phyloP scores from a whole-genome alignment of 2,797 vertebrate genomes.

The Dipus sagitta region DNA sequence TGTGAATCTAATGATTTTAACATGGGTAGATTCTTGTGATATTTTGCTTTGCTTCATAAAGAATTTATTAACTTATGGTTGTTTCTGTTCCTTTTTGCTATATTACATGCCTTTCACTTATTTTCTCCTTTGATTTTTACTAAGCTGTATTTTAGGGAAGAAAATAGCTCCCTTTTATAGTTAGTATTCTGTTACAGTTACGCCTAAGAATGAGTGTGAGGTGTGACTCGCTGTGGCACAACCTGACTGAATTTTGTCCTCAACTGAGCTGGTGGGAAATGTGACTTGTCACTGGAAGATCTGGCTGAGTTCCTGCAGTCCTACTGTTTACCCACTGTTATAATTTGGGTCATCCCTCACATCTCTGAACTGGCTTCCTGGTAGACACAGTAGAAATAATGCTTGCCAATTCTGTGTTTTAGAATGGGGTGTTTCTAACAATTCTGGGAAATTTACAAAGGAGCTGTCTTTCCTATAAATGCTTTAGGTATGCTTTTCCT shows the following conservation, averaged over 20 bases:
- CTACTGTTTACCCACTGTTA: neutral
- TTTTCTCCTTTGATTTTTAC: neutral
- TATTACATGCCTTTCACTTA: neutral
- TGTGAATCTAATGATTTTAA: slow-evolving; percentile 28
- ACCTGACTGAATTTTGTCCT: slow-evolving; percentile 23
- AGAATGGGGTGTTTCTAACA: neutral
- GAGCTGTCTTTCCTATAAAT: slow-evolving; percentile 23
- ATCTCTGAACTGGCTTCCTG: neutral
- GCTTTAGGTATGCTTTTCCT: neutral
- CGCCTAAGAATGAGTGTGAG: slow-evolving; percentile 10
- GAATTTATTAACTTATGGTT: slow-evolving; percentile 24
- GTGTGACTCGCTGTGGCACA: neutral
- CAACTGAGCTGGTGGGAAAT: neutral
- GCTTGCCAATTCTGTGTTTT: neutral
- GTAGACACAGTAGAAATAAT: neutral
- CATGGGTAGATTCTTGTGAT: neutral
- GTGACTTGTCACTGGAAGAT: neutral
- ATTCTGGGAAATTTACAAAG: slow-evolving; percentile 43
- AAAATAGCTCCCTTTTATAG: slow-evolving; percentile 40
- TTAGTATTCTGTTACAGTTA: neutral
- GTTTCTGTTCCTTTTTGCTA: slow-evolving; percentile 34
- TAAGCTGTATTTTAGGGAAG: neutral
- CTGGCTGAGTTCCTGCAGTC: neutral
- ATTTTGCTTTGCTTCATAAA: slow-evolving; percentile 44
- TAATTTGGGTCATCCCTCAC: neutral